Percentiles rank a stretch among this genome's conserved stretches.
Evolutionary conservation across 1,140 invertebrate species (phyloP).

Genomic region (Drosophila erecta): DNA sequence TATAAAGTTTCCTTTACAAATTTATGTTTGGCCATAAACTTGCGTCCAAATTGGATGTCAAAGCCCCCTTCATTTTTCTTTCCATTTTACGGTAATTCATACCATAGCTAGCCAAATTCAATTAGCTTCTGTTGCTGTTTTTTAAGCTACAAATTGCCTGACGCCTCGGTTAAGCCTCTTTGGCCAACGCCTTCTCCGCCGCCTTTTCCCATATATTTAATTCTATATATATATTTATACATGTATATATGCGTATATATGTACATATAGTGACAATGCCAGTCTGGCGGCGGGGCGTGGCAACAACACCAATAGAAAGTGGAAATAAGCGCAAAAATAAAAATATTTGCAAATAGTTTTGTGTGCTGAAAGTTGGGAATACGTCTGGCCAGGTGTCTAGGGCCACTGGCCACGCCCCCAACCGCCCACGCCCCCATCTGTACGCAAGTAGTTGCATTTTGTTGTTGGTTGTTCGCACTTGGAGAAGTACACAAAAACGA

Average conservation of each 20-base stretch:
- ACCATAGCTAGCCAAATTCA: slow-evolving; percentile 47
- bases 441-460: slow-evolving; percentile 27
- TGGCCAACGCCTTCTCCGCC: slow-evolving; percentile 22
- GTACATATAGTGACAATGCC: slow-evolving; percentile 20
- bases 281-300: slow-evolving; percentile 4
- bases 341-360: slow-evolving; percentile 79
- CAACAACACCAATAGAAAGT: slow-evolving; percentile 44
- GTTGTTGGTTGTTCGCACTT: slow-evolving; percentile 51
- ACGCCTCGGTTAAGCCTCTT: slow-evolving; percentile 69
- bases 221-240: background rate
- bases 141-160: slow-evolving; percentile 75
- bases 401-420: slow-evolving; percentile 34
- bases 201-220: background rate
- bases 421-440: slow-evolving; percentile 1
- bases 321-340: slow-evolving; percentile 44
- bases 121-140: slow-evolving; percentile 37
- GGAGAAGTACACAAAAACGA: background rate
- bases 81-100: slow-evolving; percentile 1
- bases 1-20: background rate
- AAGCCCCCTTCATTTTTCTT: slow-evolving; percentile 1
- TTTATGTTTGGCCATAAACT: background rate
- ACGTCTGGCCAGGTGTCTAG: slow-evolving; percentile 69
- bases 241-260: background rate
- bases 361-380: slow-evolving; percentile 60
- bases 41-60: background rate